Conservation (phyloP, 1,140 invertebrate genomes). For the Aphelinus certus region DNA sequence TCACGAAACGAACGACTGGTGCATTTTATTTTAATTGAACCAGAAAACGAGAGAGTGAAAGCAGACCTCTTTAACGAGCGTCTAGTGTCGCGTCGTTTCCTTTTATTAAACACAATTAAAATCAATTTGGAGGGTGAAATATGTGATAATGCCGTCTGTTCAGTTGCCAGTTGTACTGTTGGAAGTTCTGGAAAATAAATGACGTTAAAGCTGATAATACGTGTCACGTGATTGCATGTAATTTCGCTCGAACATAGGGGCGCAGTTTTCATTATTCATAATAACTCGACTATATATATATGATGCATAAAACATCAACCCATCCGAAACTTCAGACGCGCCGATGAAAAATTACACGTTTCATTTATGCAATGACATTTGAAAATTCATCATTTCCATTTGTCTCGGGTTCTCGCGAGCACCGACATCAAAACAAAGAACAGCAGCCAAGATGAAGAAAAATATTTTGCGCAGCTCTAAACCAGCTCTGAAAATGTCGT, state of each 20-base stretch:
- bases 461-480: no score
- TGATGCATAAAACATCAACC: no score
- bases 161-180: constrained; percentile 30
- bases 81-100: constrained; percentile 23
- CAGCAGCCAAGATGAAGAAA: no score
- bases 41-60: constrained; percentile 17
- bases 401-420: no score
- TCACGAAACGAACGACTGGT: background rate
- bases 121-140: constrained; percentile 33
- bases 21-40: constrained; percentile 25
- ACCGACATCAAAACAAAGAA: no score
- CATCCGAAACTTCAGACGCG: no score
- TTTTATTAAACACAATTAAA: constrained; percentile 41
- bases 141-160: constrained; percentile 21
- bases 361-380: no score
- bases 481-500: constrained; percentile 1
- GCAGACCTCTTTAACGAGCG: constrained; percentile 21
- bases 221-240: background rate
- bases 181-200: constrained; percentile 12
- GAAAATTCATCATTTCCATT: no score
- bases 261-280: no score
- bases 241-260: no score
- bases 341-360: no score
- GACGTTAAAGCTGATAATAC: background rate
- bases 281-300: no score